Base-by-base conservation (phyloP, 2,113 vertebrate genomes). In the Clarias gariepinus region DNA sequence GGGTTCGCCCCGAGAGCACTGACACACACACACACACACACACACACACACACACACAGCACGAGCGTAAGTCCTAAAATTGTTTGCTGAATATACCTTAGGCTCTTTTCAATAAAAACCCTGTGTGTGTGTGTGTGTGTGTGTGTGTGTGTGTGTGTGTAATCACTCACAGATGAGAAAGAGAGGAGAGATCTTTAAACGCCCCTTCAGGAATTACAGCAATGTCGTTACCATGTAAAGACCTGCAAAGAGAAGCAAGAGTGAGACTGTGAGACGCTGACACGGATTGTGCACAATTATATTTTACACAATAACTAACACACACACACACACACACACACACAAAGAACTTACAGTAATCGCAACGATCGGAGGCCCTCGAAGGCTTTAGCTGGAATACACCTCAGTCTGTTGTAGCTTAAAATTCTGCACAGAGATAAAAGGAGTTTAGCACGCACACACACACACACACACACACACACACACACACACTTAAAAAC, bases 1-100 rank as follows among this genome's bases (percentile, higher is more conserved):
- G 98, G 98, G 92, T 99, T 99, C 90, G 98, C 98, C 36, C 98
- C 98, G 84, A 99, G 97, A 81, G 98, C 98, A 69, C 98, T 99
- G 93, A 69, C 91, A 28, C 18, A 60, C 73, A 76, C 36, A n/a
- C 33, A 85, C 66, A 57, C 85, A 58, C n/a, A 84, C 53, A 71
- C 61, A 84, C 41, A 82, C 36, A 53, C 25, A 53, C 36, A 53
- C 13, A 77, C 53, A 25, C 41, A 68, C 23, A 64, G 55, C 53
- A 53, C 82, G 47, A 21, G 74, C 53, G 3, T 36, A 66, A 11
- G 5, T 28, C n/a, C 66, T 13, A 28, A 66, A 28, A 47, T 74
- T 85, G 52, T 57, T 78, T 30, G 21, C 10, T 74, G 33, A 68
- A 30, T 15, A 68, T 71, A 19, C 21, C 11, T n/a, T n/a, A 12